Evolutionary conservation across 2,888 invertebrate species (phyloP), one percentile per base, ranked within the genome.

Genomic region (Brachylomia viminalis): DNA sequence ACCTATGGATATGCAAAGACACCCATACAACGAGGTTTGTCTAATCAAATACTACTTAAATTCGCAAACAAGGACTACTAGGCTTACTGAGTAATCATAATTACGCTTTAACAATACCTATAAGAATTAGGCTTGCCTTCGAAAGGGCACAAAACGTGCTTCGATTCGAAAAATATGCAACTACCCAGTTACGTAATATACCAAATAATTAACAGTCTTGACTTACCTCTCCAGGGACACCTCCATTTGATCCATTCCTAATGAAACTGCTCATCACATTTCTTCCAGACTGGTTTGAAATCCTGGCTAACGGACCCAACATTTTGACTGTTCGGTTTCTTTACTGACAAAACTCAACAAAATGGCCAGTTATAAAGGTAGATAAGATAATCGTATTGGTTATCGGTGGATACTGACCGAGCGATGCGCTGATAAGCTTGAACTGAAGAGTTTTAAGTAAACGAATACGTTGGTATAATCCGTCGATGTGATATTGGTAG

Each of bases 211-310:
- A 70, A 67, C 58, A 20, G 33, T 20, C 47, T 13, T 7, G 56
- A 87, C 94, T 87, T 82, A 96, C 96, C 93, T 95, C 95, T 2
- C 96, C 95, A 62, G 96, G 95, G 13, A 94, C 80, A 1, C 95
- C 95, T 15, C 96, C 96, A 82, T 94, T 90, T 5, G 95, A 95
- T 7, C 95, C 95, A 75, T 95, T 94, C 80, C 96, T 94, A 8
- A 95, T 83, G 66, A 92, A 90, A 61, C 82, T 94, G 81, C 81
- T 92, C 94, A 96, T 92, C 75, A 95, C 94, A 93, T 93, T 95
- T 72, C 93, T 94, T 2, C 94, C 94, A 33, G 91, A 82, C 68
- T 93, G 91, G 81, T 92, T 92, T 1, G 94, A 93, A 91, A 95
- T 93, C 81, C 94, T 95, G 11, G 94, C 93, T 59, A 96, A 77